Percentiles rank a stretch among this genome's conserved stretches.
These are phyloP conservation scores for Holacanthus passer DNA, from an alignment of 2,113 vertebrate species.

Conservation along the genomic window DNA sequence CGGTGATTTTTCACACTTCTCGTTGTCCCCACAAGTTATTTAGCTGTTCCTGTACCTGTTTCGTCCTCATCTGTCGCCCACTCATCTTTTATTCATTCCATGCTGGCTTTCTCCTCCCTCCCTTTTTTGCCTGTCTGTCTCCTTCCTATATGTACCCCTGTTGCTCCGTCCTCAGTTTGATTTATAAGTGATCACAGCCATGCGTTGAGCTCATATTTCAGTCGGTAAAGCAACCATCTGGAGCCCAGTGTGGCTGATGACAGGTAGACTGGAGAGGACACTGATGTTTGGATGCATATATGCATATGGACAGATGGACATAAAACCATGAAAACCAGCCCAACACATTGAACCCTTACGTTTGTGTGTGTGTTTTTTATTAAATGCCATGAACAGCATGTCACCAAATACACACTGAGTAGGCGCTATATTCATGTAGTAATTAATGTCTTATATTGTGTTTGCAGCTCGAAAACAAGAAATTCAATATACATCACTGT, in stretches of 20 bases:
- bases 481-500: neutral
- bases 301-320: neutral
- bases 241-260: conserved; percentile 38
- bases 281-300: conserved; percentile 27
- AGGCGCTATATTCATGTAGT: neutral
- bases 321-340: neutral
- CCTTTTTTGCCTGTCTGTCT: neutral
- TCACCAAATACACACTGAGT: neutral
- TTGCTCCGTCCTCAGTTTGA: conserved; percentile 45
- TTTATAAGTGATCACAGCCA: conserved; percentile 55
- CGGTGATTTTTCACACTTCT: neutral
- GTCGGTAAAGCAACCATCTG: conserved; percentile 54
- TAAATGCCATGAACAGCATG: neutral
- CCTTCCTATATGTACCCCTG: neutral
- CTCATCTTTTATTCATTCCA: conserved; percentile 44
- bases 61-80: conserved; percentile 9
- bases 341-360: neutral
- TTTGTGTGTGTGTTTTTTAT: neutral
- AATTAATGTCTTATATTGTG: neutral
- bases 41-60: neutral
- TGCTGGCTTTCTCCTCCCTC: neutral
- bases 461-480: neutral
- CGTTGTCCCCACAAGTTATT: conserved; percentile 10
- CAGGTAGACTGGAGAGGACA: conserved; percentile 6
- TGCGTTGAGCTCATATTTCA: conserved; percentile 53